Conservation (phyloP, 1,140 invertebrate species). For the Pseudomyrmex concolor region DNA sequence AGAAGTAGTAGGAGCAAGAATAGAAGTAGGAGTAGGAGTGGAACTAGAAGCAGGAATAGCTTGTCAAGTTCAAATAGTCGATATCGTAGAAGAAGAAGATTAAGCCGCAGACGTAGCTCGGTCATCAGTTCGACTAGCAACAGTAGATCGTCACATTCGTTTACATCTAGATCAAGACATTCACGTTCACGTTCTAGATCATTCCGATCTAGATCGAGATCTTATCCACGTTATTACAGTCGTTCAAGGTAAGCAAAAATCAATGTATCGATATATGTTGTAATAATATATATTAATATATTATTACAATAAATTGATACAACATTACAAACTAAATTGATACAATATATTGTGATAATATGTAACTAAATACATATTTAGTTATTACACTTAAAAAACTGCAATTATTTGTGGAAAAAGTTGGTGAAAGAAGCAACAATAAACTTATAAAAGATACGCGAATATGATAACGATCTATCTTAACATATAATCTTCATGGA, state of each 20-base stretch:
- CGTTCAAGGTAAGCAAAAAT: constrained; percentile 76
- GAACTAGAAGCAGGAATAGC: constrained; percentile 85
- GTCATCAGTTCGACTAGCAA: constrained; percentile 79
- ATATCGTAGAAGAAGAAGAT: constrained; percentile 61
- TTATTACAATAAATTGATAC: too few relatives aligned
- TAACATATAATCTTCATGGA: too few relatives aligned
- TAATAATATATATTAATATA: too few relatives aligned
- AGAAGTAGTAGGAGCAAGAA: constrained; percentile 71
- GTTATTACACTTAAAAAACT: too few relatives aligned
- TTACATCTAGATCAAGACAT: constrained; percentile 70
- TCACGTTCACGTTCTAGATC: constrained; percentile 73
- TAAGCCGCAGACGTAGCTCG: constrained; percentile 78
- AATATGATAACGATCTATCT: too few relatives aligned
- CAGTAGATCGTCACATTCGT: constrained; percentile 81
- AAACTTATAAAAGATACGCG: too few relatives aligned
- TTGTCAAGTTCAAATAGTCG: constrained; percentile 12
- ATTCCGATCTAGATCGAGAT: constrained; percentile 59
- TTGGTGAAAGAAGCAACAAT: too few relatives aligned
- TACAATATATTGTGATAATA: too few relatives aligned
- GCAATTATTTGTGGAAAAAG: too few relatives aligned
- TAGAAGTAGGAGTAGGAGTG: constrained; percentile 68
- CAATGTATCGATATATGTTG: not conserved
- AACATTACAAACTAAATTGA: too few relatives aligned
- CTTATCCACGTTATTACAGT: constrained; percentile 69
- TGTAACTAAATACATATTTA: too few relatives aligned